Evolutionary conservation across 2,113 vertebrate genomes (phyloP).

Genomic region (Sorex araneus): DNA sequence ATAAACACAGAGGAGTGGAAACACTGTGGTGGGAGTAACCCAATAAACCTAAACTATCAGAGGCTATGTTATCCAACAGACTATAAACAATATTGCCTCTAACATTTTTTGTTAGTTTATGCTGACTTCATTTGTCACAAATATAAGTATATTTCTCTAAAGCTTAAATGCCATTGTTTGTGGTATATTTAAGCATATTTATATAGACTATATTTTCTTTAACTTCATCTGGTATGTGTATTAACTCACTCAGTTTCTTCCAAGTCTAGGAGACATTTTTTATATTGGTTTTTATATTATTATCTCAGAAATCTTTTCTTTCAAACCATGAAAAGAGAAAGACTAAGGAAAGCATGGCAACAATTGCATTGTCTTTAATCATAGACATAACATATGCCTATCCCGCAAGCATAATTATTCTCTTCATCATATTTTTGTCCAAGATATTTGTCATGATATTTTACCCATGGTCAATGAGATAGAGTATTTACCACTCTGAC

Average conservation of each 20-base stretch:
- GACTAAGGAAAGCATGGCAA: neutral
- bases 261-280: neutral
- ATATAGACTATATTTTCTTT: neutral
- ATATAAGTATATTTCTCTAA: neutral
- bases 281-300: neutral
- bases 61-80: too few relatives aligned
- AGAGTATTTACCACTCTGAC: neutral
- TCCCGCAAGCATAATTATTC: neutral
- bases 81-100: neutral
- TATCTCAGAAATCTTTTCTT: neutral
- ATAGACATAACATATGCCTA: neutral
- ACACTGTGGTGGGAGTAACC: too few relatives aligned
- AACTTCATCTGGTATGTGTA: neutral
- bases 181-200: too few relatives aligned
- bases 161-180: neutral
- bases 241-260: neutral
- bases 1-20: too few relatives aligned
- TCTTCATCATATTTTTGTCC: neutral
- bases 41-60: too few relatives aligned
- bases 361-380: neutral
- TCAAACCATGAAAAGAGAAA: neutral
- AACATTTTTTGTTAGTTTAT: slow-evolving; percentile 43
- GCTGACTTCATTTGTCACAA: neutral
- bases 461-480: neutral
- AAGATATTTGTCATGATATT: neutral